Conservation (phyloP, 2,888 invertebrate genomes). For the Ennomos erosarius region DNA sequence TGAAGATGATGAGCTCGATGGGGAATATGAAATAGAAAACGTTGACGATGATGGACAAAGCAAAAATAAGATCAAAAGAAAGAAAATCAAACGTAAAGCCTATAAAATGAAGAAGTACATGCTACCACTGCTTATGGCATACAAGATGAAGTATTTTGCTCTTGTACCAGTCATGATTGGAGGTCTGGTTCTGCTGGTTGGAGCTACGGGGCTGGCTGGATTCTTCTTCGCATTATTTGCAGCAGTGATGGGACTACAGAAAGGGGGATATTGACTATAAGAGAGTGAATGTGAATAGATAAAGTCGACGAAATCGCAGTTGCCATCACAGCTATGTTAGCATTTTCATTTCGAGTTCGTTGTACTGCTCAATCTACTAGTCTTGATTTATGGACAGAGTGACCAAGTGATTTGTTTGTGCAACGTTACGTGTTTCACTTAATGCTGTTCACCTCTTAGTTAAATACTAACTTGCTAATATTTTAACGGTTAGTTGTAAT, state of each 20-base stretch:
- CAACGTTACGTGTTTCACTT: neutral
- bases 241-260: slow-evolving; percentile 91
- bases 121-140: slow-evolving; percentile 91
- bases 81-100: slow-evolving; percentile 65
- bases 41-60: slow-evolving; percentile 28
- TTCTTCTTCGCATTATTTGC: slow-evolving; percentile 95
- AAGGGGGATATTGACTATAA: slow-evolving; percentile 67
- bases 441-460: neutral
- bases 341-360: slow-evolving; percentile 45
- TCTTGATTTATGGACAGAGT: slow-evolving; percentile 25
- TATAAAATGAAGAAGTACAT: slow-evolving; percentile 89
- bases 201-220: slow-evolving; percentile 92
- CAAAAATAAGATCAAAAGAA: slow-evolving; percentile 49
- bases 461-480: neutral
- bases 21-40: slow-evolving; percentile 38
- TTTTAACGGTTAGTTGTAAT: neutral
- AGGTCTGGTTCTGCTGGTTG: slow-evolving; percentile 89
- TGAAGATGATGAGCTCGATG: slow-evolving; percentile 61
- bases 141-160: slow-evolving; percentile 93
- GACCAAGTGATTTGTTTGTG: neutral
- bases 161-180: slow-evolving; percentile 91
- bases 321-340: slow-evolving; percentile 69
- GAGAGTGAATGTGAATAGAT: slow-evolving; percentile 38
- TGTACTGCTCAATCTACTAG: slow-evolving; percentile 35
- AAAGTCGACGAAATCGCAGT: slow-evolving; percentile 69